Percentiles rank a stretch among this genome's conserved stretches.
These are phyloP conservation scores for Oikopleura dioica DNA, from an alignment of 23 tunicate genomes.

Conservation along the genomic window DNA sequence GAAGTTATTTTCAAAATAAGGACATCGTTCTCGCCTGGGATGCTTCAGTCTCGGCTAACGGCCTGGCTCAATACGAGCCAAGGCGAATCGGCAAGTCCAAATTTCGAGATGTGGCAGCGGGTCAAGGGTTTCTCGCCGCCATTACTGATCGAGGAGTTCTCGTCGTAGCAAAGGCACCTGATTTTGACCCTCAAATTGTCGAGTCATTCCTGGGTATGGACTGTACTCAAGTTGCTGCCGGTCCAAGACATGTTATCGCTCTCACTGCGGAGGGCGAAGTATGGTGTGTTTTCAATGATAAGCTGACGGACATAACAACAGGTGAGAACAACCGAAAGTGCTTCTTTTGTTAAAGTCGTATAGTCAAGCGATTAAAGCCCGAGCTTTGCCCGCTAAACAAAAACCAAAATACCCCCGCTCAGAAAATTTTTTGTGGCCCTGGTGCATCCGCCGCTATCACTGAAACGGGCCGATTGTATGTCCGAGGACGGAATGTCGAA, in stretches of 20 bases:
- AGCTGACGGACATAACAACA: no score
- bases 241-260: background rate
- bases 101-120: slow-evolving; percentile 8
- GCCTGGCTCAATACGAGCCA: background rate
- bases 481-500: background rate
- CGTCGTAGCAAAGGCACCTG: background rate
- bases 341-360: background rate
- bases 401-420: background rate
- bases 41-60: slow-evolving; percentile 5
- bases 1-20: no score
- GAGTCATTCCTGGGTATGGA: slow-evolving; percentile 11
- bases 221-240: background rate
- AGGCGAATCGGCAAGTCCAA: background rate
- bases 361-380: background rate
- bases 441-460: slow-evolving; percentile 1
- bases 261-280: background rate
- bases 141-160: slow-evolving; percentile 4
- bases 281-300: slow-evolving; percentile 11
- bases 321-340: no score
- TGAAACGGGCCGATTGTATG: background rate
- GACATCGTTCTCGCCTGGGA: background rate
- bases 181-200: background rate
- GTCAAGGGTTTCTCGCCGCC: slow-evolving; percentile 1
- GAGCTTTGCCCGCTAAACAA: background rate
- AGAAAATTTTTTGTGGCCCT: background rate